Percentiles rank a stretch among this genome's conserved stretches.
phyloP scores from a whole-genome alignment of 30 jellyfish, hydroid and myxozoan species.

The Turritopsis dohrnii region DNA sequence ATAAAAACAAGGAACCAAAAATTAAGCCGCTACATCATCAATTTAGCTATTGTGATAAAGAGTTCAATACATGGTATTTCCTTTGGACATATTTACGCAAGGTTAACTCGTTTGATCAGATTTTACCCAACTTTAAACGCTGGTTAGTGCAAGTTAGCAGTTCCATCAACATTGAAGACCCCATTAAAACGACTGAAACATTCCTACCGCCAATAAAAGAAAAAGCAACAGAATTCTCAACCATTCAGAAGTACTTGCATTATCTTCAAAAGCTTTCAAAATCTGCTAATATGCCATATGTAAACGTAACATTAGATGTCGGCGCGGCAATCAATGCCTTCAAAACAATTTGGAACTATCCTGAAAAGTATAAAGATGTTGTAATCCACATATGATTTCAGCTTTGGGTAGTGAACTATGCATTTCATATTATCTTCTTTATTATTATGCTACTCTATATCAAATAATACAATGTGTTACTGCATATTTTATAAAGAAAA shows the following conservation, averaged over 20 bases:
- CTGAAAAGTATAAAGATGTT: conserved; percentile 17
- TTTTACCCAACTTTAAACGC: not conserved
- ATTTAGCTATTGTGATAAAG: not conserved
- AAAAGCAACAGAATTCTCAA: not conserved
- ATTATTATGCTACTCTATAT: no score
- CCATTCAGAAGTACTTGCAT: not conserved
- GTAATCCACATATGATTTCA: conserved; percentile 23
- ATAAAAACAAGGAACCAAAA: not conserved
- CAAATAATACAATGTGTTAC: no score
- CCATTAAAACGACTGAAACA: not conserved
- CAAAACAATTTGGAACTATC: conserved; percentile 13
- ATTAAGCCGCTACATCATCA: not conserved
- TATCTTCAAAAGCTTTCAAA: conserved; percentile 19
- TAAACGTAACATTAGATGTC: conserved; percentile 31
- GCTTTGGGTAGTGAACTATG: conserved; percentile 15
- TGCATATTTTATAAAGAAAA: no score
- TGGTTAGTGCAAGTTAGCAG: not conserved
- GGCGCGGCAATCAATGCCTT: conserved; percentile 47
- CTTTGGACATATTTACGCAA: not conserved
- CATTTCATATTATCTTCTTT: not conserved
- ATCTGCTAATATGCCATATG: conserved; percentile 30
- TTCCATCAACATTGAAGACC: not conserved
- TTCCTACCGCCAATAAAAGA: not conserved
- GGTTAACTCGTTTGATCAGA: not conserved
- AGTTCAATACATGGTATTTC: not conserved